phyloP scores from a whole-genome alignment of 1,140 invertebrate genomes.

The Danaus plexippus region DNA sequence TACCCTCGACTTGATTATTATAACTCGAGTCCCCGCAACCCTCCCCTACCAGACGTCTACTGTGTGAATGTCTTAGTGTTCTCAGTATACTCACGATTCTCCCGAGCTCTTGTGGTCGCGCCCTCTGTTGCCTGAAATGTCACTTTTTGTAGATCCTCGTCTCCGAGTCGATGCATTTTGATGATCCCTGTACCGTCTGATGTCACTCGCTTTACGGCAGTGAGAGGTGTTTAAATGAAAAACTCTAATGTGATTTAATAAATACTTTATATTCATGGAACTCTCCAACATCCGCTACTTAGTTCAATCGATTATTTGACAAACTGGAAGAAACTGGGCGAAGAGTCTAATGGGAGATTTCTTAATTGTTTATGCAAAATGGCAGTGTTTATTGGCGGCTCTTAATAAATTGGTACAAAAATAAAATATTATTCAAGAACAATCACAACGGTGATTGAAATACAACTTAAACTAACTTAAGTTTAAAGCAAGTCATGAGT shows the following conservation, averaged over 20 bases:
- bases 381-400: constrained; percentile 48
- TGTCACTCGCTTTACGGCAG: neutral
- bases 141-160: neutral
- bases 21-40: no score
- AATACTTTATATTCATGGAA: constrained; percentile 45
- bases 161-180: neutral
- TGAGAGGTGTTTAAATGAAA: no score
- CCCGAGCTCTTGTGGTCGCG: constrained; percentile 52
- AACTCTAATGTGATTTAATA: constrained; percentile 37
- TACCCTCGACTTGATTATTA: no score
- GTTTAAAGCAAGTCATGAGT: no score
- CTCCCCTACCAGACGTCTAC: no score
- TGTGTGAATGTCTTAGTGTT: no score
- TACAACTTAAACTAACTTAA: no score
- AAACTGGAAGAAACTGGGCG: constrained; percentile 7
- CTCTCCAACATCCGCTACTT: constrained; percentile 3
- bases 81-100: constrained; percentile 52
- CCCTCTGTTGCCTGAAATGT: constrained; percentile 28
- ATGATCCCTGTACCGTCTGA: neutral
- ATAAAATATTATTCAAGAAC: constrained; percentile 36
- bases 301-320: constrained; percentile 12
- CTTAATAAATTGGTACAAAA: constrained; percentile 55
- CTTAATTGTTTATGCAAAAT: constrained; percentile 41
- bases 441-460: constrained; percentile 59
- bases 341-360: constrained; percentile 5